phyloP scores from a whole-genome alignment of 2,113 vertebrate genomes.

The Formicarius rufipectus region DNA sequence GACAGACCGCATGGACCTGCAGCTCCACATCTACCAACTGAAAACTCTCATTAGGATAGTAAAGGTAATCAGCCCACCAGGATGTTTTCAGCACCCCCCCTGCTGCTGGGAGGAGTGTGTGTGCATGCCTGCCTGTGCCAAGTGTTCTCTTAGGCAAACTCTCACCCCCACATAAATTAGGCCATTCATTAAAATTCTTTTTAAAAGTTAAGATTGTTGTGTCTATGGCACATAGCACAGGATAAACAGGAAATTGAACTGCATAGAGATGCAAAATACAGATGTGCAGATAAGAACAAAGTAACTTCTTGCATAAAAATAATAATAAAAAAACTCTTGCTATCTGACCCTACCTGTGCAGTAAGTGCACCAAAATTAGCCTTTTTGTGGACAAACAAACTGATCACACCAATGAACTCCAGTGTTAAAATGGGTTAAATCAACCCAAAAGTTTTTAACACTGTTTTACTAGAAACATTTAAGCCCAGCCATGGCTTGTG shows the following conservation, averaged over 20 bases:
- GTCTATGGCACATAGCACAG: background rate
- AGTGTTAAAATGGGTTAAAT: slow-evolving; percentile 55
- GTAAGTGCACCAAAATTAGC: background rate
- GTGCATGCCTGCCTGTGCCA: background rate
- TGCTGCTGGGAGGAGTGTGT: fast-evolving
- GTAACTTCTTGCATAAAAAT: background rate
- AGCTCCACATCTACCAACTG: slow-evolving; percentile 98
- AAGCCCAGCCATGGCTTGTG: slow-evolving; percentile 46
- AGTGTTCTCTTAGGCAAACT: background rate
- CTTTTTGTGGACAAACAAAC: background rate
- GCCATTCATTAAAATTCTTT: background rate
- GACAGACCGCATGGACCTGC: slow-evolving; percentile 98
- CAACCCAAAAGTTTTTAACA: slow-evolving; percentile 43
- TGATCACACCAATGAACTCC: background rate
- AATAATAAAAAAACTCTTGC: background rate
- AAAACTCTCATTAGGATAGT: slow-evolving; percentile 99
- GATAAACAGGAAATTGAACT: background rate
- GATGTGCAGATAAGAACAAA: background rate
- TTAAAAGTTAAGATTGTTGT: background rate
- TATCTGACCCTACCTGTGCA: background rate
- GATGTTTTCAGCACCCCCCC: background rate
- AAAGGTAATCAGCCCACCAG: slow-evolving; percentile 79
- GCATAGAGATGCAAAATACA: background rate
- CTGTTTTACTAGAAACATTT: slow-evolving; percentile 62
- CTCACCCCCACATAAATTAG: background rate